Evolutionary conservation across 2,113 vertebrate genomes (phyloP).

Genomic region (Stegostoma tigrinum): DNA sequence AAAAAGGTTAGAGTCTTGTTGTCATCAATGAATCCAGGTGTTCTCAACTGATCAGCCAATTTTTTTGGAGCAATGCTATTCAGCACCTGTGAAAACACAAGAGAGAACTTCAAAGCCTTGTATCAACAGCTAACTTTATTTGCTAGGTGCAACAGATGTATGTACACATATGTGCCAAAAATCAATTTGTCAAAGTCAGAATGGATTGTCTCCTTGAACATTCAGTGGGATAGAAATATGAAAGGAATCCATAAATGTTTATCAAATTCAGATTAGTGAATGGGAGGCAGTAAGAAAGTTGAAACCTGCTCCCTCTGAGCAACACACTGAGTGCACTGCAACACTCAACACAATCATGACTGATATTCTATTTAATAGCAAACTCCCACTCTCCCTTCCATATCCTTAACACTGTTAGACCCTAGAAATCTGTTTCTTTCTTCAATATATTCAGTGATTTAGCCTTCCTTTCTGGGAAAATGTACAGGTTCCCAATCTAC

Average conservation of each 20-base stretch:
- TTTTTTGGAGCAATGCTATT: slow-evolving; percentile 9
- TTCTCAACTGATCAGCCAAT: slow-evolving; percentile 8
- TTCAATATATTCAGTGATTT: too few relatives aligned
- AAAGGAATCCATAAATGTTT: background rate
- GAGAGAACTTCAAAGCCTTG: background rate
- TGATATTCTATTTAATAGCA: too few relatives aligned
- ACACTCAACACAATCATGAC: too few relatives aligned
- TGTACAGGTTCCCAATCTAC: too few relatives aligned
- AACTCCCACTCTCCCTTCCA: too few relatives aligned
- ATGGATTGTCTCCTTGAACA: background rate
- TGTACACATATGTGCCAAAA: background rate
- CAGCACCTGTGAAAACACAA: slow-evolving; percentile 33
- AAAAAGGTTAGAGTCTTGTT: background rate
- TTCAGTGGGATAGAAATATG: background rate
- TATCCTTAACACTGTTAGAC: too few relatives aligned
- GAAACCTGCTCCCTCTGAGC: background rate
- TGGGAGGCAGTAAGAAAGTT: background rate
- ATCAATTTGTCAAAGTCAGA: background rate
- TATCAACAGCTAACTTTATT: background rate
- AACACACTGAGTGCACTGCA: background rate
- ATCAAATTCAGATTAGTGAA: background rate
- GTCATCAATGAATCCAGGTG: slow-evolving; percentile 20
- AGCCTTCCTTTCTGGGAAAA: too few relatives aligned
- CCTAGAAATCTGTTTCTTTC: too few relatives aligned
- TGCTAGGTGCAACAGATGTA: background rate